Evolutionary conservation across 2,888 invertebrate genomes (phyloP).

Genomic region (Mantis religiosa): DNA sequence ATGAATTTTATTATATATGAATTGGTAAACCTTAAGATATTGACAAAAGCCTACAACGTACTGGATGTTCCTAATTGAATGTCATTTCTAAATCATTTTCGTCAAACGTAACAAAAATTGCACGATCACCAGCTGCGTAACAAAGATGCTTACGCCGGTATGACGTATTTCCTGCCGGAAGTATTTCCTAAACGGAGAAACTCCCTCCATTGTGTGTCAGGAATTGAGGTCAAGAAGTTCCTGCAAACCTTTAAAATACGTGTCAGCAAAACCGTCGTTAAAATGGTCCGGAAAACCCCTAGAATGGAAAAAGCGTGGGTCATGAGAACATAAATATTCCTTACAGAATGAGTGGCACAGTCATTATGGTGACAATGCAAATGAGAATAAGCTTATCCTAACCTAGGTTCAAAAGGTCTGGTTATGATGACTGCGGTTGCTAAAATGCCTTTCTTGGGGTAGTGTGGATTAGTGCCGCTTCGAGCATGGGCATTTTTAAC

Average conservation of each 20-base stretch:
- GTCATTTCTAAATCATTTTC: neutral
- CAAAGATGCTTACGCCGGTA: neutral
- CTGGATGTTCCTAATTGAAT: neutral
- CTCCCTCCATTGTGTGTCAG: neutral
- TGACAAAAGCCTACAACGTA: too few relatives aligned
- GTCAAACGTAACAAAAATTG: neutral
- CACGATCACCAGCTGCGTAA: neutral
- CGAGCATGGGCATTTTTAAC: too few relatives aligned
- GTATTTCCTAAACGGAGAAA: neutral
- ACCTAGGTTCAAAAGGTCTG: too few relatives aligned
- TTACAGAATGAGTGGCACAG: too few relatives aligned
- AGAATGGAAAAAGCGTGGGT: neutral
- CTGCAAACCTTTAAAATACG: neutral
- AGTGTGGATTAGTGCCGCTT: too few relatives aligned
- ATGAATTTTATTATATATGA: too few relatives aligned
- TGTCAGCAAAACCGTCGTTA: neutral
- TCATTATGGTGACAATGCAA: too few relatives aligned
- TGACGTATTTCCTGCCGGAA: neutral
- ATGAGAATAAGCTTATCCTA: too few relatives aligned
- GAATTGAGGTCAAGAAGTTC: neutral
- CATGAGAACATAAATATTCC: neutral
- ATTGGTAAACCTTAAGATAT: too few relatives aligned
- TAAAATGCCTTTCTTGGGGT: too few relatives aligned
- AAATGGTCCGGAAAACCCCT: neutral
- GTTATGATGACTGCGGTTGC: too few relatives aligned